Evolutionary conservation across 2,797 vertebrate species (phyloP).

Genomic region (Selene dorsalis): DNA sequence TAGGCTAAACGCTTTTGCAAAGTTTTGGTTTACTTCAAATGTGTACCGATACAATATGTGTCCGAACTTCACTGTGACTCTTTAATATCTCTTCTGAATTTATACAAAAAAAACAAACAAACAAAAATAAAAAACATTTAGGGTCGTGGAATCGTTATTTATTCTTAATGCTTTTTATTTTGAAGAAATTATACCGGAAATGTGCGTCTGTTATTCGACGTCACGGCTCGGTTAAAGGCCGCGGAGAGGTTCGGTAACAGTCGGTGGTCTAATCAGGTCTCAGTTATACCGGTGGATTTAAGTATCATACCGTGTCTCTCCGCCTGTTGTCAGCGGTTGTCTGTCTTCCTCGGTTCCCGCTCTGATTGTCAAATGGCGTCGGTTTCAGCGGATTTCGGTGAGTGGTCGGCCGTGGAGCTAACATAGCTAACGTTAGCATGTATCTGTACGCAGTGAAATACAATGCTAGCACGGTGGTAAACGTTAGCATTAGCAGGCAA

Average conservation of each 20-base stretch:
- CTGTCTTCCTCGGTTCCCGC: background rate
- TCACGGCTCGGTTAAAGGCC: background rate
- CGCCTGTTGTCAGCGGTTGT: background rate
- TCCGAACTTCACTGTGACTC: no score
- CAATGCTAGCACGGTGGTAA: background rate
- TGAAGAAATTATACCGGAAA: constrained; percentile 35
- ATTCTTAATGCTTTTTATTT: constrained; percentile 24
- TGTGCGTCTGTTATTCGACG: background rate
- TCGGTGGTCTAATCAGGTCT: no score
- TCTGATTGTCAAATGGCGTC: constrained; percentile 14
- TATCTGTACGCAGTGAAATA: background rate
- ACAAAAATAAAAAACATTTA: no score
- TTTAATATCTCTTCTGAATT: no score
- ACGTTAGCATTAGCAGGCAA: constrained; percentile 16
- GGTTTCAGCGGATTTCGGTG: constrained; percentile 28
- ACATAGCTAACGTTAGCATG: constrained; percentile 36
- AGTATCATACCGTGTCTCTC: background rate
- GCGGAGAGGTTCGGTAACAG: background rate
- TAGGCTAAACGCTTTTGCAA: no score
- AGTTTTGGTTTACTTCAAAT: no score
- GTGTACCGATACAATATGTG: no score
- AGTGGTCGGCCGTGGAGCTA: constrained; percentile 25
- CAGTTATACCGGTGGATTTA: background rate
- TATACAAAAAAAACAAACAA: no score
- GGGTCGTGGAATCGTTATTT: background rate